A percentile compares a stretch with the other conserved stretches of the same genome.
Conservation (phyloP, 2,888 invertebrate genomes). For the Hydrotaea cyrtoneurina region DNA sequence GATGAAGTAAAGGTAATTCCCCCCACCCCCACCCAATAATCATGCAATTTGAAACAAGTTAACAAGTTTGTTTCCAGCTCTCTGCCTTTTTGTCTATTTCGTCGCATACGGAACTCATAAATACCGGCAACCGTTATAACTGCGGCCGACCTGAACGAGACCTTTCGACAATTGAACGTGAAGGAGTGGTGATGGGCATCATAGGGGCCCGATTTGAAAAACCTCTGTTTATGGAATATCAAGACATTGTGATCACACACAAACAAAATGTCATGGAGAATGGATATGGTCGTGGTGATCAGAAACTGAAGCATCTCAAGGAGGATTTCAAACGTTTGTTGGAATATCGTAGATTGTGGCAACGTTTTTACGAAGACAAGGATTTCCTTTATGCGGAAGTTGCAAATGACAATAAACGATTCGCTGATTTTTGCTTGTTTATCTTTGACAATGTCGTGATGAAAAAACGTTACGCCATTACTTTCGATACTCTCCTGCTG, state of each 20-base stretch:
- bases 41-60: background rate
- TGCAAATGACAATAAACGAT: constrained; percentile 57
- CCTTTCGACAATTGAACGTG: constrained; percentile 76
- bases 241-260: constrained; percentile 77
- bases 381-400: constrained; percentile 66
- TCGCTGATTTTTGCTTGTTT: constrained; percentile 25
- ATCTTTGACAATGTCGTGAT: constrained; percentile 72
- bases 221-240: constrained; percentile 79
- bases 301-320: background rate
- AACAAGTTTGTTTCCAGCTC: constrained; percentile 47
- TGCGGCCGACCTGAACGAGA: constrained; percentile 75
- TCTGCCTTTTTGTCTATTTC: constrained; percentile 81
- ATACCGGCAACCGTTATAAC: constrained; percentile 81
- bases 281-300: constrained; percentile 75
- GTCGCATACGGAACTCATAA: constrained; percentile 82
- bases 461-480: constrained; percentile 80
- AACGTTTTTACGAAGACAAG: constrained; percentile 71
- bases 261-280: constrained; percentile 80
- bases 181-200: constrained; percentile 80
- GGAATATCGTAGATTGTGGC: constrained; percentile 71
- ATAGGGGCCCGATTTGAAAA: constrained; percentile 78
- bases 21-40: too few relatives aligned
- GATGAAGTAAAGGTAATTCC: constrained; percentile 81
- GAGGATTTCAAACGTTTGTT: constrained; percentile 63
- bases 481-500: constrained; percentile 83